phyloP scores from a whole-genome alignment of 2,113 vertebrate species.

The Rostratula benghalensis region DNA sequence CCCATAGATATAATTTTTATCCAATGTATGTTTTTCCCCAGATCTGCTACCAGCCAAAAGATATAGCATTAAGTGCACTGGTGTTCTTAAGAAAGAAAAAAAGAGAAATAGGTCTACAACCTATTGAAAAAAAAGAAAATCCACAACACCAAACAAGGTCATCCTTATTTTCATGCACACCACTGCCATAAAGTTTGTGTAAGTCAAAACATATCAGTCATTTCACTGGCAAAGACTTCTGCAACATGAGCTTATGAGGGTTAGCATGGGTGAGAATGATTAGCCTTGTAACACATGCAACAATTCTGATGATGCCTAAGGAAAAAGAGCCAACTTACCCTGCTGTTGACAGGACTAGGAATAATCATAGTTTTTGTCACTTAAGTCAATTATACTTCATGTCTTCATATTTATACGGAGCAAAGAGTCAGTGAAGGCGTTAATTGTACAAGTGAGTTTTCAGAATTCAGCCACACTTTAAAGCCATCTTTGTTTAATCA shows the following conservation, averaged over 20 bases:
- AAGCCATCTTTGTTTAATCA: conserved; percentile 38
- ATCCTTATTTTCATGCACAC: neutral
- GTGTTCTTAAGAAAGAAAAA: neutral
- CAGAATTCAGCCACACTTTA: neutral
- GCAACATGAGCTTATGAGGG: neutral
- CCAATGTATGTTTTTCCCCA: neutral
- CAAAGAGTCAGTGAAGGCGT: neutral
- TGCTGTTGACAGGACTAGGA: neutral
- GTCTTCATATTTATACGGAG: rapidly evolving
- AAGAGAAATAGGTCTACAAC: neutral
- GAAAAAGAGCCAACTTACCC: neutral
- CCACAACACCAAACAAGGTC: neutral
- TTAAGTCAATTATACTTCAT: neutral
- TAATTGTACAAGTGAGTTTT: conserved; percentile 3
- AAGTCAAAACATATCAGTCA: neutral
- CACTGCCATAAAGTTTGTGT: neutral
- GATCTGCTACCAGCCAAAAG: neutral
- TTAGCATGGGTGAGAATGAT: neutral
- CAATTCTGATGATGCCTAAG: neutral
- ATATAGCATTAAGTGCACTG: neutral
- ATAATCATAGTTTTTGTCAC: neutral
- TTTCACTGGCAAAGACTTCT: neutral
- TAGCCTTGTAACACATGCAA: neutral
- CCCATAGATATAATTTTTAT: neutral
- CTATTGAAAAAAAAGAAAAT: neutral